Base-by-base conservation (phyloP, 1,140 invertebrate species). In the Phymastichus coffea region DNA sequence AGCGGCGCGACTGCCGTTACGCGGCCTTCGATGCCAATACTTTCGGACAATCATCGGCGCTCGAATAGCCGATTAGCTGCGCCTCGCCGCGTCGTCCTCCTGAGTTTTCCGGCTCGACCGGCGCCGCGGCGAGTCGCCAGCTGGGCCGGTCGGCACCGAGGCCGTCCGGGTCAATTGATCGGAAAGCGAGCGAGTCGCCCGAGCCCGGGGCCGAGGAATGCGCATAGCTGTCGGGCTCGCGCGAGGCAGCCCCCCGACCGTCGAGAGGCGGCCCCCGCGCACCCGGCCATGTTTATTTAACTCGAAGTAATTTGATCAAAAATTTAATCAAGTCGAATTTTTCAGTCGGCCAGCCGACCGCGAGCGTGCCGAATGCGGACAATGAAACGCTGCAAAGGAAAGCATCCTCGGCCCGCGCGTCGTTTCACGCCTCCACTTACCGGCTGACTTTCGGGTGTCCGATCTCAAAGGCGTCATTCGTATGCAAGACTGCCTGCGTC, bases 321-420 rank as follows among this genome's bases (percentile, higher is more conserved):
- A 80, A 80, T 80, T 80, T 80, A 80, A 80, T 80, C 78, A 80
- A 79, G 70, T 76, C 65, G 76, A 65, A 77, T 74, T 80, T 80
- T 80, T 80, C 68, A 78, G 63, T 71, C 47, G 63, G 65, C 66
- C 62, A 57, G 65, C n/a, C n/a, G n/a, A n/a, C n/a, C 58, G 52
- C 43, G 67, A 73, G 71, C 71, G 73, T 73, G 68, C 67, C 75
- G 71, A 79, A 79, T 78, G 63, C 63, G 64, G 55, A 66, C 67
- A 75, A 72, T 78, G 73, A 77, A 78, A 79, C 66, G 73, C 61
- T n/a, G 66, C 68, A 70, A 38, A 56, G 75, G 67, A 71, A 70
- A 68, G 64, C 41, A 35, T 61, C 57, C 63, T 60, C 63, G 52
- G 17, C 22, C 19, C 41, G 38, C 54, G n/a, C n/a, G n/a, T n/a